Evolutionary conservation across 2,797 vertebrate species (phyloP).

Genomic region (Neomorphus geoffroyi): DNA sequence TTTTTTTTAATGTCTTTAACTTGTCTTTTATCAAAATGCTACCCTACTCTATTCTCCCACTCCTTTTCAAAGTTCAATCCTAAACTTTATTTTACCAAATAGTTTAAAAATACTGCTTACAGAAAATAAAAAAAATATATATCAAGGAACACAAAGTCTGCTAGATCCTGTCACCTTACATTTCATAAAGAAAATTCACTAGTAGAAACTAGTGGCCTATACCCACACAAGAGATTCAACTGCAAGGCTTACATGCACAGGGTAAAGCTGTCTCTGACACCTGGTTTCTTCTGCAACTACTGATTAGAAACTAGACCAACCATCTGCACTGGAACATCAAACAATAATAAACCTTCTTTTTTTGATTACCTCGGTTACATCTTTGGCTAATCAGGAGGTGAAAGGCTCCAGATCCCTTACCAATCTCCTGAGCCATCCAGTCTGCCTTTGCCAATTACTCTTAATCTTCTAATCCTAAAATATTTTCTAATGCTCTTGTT

Average conservation of each 20-base stretch:
- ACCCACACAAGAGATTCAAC: not conserved
- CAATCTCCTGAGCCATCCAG: conserved; percentile 62
- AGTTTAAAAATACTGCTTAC: not conserved
- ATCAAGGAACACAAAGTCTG: not conserved
- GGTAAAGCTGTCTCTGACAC: not conserved
- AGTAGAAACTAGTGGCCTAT: not conserved
- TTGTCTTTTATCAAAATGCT: not conserved
- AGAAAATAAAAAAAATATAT: not conserved
- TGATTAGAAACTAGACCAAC: conserved; percentile 28
- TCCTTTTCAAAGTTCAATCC: not conserved
- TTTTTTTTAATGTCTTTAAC: not conserved
- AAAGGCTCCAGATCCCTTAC: conserved; percentile 60
- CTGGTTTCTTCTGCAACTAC: not conserved
- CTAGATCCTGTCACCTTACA: not conserved
- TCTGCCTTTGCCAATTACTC: conserved; percentile 65
- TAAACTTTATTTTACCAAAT: not conserved
- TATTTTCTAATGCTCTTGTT: conserved; percentile 66
- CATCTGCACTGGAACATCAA: conserved; percentile 42
- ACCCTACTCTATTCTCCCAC: not conserved
- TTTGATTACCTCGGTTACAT: conserved; percentile 48
- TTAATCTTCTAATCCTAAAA: conserved; percentile 74
- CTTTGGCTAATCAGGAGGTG: conserved; percentile 54
- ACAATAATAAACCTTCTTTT: not conserved
- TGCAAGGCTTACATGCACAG: not conserved
- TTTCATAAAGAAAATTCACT: not conserved